These are phyloP conservation scores for Camarhynchus parvulus DNA, from an alignment of 2,113 vertebrate genomes.

Conservation along the genomic window DNA sequence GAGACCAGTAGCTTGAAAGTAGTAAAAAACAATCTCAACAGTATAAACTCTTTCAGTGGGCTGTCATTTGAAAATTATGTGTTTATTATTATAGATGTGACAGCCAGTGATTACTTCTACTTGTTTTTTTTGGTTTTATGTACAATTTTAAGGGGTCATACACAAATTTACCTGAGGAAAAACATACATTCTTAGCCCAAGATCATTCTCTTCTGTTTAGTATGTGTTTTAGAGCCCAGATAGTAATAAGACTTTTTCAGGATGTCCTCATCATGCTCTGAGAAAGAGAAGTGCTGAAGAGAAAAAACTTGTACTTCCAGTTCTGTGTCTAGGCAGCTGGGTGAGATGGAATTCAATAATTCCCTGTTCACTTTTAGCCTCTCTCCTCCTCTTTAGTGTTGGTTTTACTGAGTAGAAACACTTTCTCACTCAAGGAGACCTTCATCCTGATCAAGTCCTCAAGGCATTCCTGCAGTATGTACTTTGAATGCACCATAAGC, in stretches of 20 bases:
- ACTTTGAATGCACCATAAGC: neutral
- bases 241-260: neutral
- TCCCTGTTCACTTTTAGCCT: neutral
- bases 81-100: neutral
- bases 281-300: neutral
- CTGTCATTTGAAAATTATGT: neutral
- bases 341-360: neutral
- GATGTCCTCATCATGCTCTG: neutral
- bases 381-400: neutral
- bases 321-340: neutral
- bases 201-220: neutral
- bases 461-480: neutral
- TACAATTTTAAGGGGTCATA: neutral
- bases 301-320: neutral
- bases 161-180: neutral
- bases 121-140: neutral
- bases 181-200: accelerated
- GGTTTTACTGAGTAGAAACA: neutral
- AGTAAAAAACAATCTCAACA: accelerated
- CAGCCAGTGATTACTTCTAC: neutral
- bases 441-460: neutral
- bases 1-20: neutral
- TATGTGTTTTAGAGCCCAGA: neutral
- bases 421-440: neutral
- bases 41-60: neutral